These are phyloP conservation scores for Lutjanus erythropterus DNA, from an alignment of 2,113 vertebrate species.

Conservation along the genomic window DNA sequence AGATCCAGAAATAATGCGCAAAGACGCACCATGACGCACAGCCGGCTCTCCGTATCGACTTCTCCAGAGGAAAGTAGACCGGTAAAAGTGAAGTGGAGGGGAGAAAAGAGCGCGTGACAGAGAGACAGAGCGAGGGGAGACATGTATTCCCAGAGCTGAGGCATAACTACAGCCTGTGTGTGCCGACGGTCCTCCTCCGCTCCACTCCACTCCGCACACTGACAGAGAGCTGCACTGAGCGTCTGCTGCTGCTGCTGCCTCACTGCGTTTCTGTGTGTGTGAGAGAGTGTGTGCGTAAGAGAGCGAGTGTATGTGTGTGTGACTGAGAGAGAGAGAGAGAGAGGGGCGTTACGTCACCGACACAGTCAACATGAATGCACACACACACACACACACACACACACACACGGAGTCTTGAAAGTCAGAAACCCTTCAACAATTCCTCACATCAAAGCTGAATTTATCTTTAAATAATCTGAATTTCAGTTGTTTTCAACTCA, in stretches of 20 bases:
- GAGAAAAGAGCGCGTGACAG: constrained; percentile 10
- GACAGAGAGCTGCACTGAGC: constrained; percentile 71
- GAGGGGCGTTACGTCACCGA: constrained; percentile 70
- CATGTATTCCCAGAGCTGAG: constrained; percentile 69
- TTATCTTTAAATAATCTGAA: background rate
- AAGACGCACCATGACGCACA: constrained; percentile 59
- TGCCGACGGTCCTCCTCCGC: constrained; percentile 54
- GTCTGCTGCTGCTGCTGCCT: constrained; percentile 67
- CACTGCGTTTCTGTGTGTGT: constrained; percentile 30
- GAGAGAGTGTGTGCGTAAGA: constrained; percentile 35
- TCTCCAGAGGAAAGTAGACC: constrained; percentile 12
- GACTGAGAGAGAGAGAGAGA: constrained; percentile 35
- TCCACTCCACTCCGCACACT: constrained; percentile 64
- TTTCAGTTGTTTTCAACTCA: background rate
- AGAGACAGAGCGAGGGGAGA: constrained; percentile 37
- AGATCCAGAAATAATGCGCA: constrained; percentile 64
- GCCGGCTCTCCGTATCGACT: constrained; percentile 23
- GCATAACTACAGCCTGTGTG: constrained; percentile 69
- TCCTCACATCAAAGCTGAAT: background rate
- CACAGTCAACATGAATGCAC: constrained; percentile 56
- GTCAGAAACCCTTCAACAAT: background rate
- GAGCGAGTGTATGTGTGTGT: constrained; percentile 17
- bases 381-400: constrained; percentile 9
- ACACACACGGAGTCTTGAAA: background rate
- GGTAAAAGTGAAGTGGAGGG: constrained; percentile 16